A percentile compares a stretch with the other conserved stretches of the same genome.
Conservation (phyloP, 2,113 vertebrate species). For the Nerophis ophidion region DNA sequence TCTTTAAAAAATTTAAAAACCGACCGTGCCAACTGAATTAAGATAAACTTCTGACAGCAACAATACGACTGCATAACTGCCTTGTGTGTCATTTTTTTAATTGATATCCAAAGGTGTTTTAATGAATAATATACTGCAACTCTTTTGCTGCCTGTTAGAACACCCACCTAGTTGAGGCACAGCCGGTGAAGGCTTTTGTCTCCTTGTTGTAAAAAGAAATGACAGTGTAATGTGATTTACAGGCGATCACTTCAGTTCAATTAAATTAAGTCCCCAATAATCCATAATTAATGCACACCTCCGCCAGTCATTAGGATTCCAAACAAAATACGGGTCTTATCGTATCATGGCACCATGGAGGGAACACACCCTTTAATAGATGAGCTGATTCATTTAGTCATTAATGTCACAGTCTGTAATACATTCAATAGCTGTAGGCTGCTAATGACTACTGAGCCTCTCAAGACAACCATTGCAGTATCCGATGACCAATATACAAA, state of each 20-base stretch:
- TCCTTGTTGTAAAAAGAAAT: constrained; percentile 68
- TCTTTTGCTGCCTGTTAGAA: constrained; percentile 46
- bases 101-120: constrained; percentile 55
- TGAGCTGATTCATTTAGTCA: constrained; percentile 71
- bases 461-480: constrained; percentile 41
- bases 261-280: constrained; percentile 75
- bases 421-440: constrained; percentile 51
- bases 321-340: constrained; percentile 73
- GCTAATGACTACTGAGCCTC: constrained; percentile 61
- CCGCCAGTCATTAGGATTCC: constrained; percentile 73
- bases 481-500: not conserved
- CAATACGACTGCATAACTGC: constrained; percentile 50
- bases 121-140: constrained; percentile 53
- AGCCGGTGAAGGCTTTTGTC: constrained; percentile 61
- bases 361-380: constrained; percentile 71
- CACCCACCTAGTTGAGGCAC: constrained; percentile 62
- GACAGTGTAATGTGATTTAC: constrained; percentile 76
- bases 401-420: constrained; percentile 68
- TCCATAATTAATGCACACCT: constrained; percentile 75
- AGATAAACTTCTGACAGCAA: constrained; percentile 53
- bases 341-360: constrained; percentile 60
- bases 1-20: not conserved
- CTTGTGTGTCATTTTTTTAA: constrained; percentile 54
- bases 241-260: constrained; percentile 70
- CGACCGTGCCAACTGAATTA: constrained; percentile 55